Evolutionary conservation across 1,140 invertebrate genomes (phyloP), one percentile per base, ranked within the genome.

Genomic region (Campodea augens): DNA sequence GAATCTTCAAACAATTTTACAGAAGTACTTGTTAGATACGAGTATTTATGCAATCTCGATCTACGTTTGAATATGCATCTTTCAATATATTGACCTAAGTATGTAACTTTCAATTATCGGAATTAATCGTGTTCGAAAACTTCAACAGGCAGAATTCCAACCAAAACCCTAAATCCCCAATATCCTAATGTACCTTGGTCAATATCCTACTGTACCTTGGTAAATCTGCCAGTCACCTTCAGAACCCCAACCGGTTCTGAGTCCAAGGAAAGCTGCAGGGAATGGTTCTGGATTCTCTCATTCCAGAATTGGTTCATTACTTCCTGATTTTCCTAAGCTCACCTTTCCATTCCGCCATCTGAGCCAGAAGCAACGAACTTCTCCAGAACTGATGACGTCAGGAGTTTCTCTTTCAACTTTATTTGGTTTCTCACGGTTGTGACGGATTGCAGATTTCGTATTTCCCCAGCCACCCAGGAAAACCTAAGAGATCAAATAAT

Each of bases 381-480:
- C 49, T 23, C 49, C 47, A 5, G 39, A 46, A 10, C 42, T 47
- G 3, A 51, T 23, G 19, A 57, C 43, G 25, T 41, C 49, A 4
- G 54, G 54, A 19, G 55, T 57, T 32, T 49, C 44, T 22, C 37
- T 48, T 37, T 51, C 46, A 4, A 45, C 54, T 29, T 49, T 48
- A 27, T 75, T 71, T 13, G 72, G 73, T 54, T 71, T 70, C 57
- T 70, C 64, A 47, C 65, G 64, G 61, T 70, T 68, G 52, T 72
- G 58, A 55, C 73, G 68, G 54, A 74, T 74, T 46, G 70, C 72
- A 5, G 70, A 74, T 46, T 70, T 66, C 37, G 57, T 63, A 50
- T 74, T 74, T 50, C 71, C 67, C 73, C 73, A 75, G 29, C 71
- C 72, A 5, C 72, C 73, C 32, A 75, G 59, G 51, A 75, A 66